Evolutionary conservation across 2,797 vertebrate species (phyloP).

Genomic region (Acrossocheilus wenchowensis): DNA sequence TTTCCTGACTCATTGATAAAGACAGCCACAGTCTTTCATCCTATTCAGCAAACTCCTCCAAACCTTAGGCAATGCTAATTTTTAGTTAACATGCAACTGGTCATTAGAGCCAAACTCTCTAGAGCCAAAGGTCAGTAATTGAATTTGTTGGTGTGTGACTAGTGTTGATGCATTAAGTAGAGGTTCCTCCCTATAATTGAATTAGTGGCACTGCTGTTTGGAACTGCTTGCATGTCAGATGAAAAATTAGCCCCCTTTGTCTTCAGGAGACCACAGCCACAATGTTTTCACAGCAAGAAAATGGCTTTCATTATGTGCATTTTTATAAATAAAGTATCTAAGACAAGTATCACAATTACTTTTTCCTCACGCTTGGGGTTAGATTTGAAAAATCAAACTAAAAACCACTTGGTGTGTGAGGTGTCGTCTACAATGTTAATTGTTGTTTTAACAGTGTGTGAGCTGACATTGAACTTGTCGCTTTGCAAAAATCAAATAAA

Average conservation of each 20-base stretch:
- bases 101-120: constrained; percentile 75
- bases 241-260: constrained; percentile 71
- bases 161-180: constrained; percentile 75
- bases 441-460: too few species aligned
- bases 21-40: constrained; percentile 33
- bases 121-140: constrained; percentile 83
- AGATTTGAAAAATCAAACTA: neutral
- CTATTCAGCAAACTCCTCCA: constrained; percentile 51
- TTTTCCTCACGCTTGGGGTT: neutral
- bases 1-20: constrained; percentile 58
- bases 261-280: constrained; percentile 56
- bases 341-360: neutral
- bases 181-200: constrained; percentile 73
- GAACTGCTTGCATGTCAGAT: constrained; percentile 68
- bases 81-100: constrained; percentile 82
- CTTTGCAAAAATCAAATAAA: too few species aligned
- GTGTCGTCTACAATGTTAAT: too few species aligned
- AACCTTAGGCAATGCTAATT: constrained; percentile 72
- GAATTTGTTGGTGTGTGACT: constrained; percentile 77
- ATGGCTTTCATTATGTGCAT: neutral
- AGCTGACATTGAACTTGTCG: too few species aligned
- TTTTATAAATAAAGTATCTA: neutral
- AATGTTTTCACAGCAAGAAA: constrained; percentile 49
- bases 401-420: neutral
- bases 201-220: constrained; percentile 69